These are phyloP conservation scores for Actinemys pallida DNA, from an alignment of 2,113 vertebrate genomes.

Conservation along the genomic window DNA sequence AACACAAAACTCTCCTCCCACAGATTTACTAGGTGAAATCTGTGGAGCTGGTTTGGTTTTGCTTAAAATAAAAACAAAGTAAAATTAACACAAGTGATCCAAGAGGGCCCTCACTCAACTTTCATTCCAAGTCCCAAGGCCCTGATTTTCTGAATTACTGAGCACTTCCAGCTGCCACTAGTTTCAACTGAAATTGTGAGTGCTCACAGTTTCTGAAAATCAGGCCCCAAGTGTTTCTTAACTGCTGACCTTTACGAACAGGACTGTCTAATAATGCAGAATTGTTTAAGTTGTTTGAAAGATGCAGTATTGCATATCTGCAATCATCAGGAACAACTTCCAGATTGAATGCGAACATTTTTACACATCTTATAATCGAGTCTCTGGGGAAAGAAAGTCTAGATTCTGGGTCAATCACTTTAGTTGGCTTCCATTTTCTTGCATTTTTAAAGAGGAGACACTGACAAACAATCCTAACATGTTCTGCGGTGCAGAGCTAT, in stretches of 20 bases:
- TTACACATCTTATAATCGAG: neutral
- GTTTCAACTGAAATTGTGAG: neutral
- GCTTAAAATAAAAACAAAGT: slow-evolving; percentile 82
- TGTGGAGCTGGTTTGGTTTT: slow-evolving; percentile 96
- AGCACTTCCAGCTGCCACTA: neutral
- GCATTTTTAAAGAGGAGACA: slow-evolving; percentile 16
- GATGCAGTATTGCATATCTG: neutral
- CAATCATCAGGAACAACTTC: neutral
- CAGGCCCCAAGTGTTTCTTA: slow-evolving; percentile 2
- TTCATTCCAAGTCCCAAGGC: neutral
- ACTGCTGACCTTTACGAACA: neutral
- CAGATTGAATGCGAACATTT: slow-evolving; percentile 12
- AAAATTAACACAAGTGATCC: slow-evolving; percentile 16
- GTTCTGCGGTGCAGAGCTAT: neutral
- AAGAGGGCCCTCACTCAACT: neutral
- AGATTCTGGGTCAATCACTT: slow-evolving; percentile 33
- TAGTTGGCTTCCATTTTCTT: neutral
- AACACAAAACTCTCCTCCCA: slow-evolving; percentile 95
- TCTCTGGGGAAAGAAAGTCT: slow-evolving; percentile 42
- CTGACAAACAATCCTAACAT: neutral
- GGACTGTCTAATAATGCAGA: slow-evolving; percentile 5
- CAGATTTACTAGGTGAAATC: slow-evolving; percentile 97
- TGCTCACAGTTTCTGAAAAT: neutral
- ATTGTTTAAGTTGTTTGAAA: neutral
- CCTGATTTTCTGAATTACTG: neutral